Evolutionary conservation across 1,140 invertebrate species (phyloP), one percentile per base, ranked within the genome.

Genomic region (Chymomyza costata): DNA sequence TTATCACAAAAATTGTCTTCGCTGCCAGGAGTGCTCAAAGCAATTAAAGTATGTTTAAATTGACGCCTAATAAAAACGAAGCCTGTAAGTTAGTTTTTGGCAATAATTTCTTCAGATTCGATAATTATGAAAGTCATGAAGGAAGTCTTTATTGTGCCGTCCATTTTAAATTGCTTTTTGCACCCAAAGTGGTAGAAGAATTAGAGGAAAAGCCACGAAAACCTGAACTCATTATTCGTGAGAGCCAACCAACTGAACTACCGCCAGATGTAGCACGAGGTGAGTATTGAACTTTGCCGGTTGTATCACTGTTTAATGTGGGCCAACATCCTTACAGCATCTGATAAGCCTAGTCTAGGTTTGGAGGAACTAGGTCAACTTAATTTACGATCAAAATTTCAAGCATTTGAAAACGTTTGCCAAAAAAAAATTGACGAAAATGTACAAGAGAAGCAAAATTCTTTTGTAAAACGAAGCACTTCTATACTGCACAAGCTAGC

Each of bases 1-100:
- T 39, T 97, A 94, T 91, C 96, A 97, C 85, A 96, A 95, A 85
- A 93, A 93, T 82, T 97, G 95, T 87, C 96, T 97, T 88, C 88
- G 94, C 64, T 97, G 95, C 80, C 89, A 90, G 35, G 92, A 96
- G 84, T 97, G 96, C 85, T 92, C 91, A 70, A 97, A 95, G 86
- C 92, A 93, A 71, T 88, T 97, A 46, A 96, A 91, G 93, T 95
- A 83, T 90, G 90, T 59, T 50, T 38, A n/a, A n/a, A n/a, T n/a
- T n/a, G n/a, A n/a, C n/a, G n/a, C n/a, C n/a, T n/a, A n/a, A n/a
- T n/a, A n/a, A n/a, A n/a, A n/a, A n/a, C n/a, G n/a, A n/a, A n/a
- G n/a, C n/a, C n/a, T n/a, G n/a, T n/a, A n/a, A n/a, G n/a, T n/a
- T 31, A 6, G 18, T 28, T 31, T 31, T 17, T 59, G 6, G 40